Conservation (phyloP, 53 echinoderm and acorn worm species). For the Mesocentrotus franciscanus region DNA sequence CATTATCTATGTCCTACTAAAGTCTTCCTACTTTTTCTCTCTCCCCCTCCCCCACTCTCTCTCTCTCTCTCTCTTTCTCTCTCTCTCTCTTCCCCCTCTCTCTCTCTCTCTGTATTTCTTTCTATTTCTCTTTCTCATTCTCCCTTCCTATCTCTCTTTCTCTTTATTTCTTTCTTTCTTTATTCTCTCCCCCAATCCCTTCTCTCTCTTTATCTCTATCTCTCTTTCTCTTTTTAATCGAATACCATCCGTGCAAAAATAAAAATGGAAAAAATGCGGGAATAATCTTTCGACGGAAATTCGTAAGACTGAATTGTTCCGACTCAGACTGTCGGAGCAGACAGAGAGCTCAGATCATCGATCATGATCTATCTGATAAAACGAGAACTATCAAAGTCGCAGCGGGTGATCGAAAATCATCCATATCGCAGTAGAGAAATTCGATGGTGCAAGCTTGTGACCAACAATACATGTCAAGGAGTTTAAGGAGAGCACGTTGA, state of each 20-base stretch:
- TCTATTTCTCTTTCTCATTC: neutral
- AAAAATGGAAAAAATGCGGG: neutral
- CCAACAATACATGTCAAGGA: too few relatives aligned
- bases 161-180: neutral
- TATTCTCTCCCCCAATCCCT: neutral
- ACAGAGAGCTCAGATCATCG: neutral
- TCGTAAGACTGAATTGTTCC: constrained; percentile 58
- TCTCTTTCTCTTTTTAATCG: neutral
- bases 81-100: neutral
- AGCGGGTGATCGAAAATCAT: neutral
- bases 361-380: constrained; percentile 1
- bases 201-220: neutral
- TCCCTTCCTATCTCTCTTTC: neutral
- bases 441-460: too few relatives aligned
- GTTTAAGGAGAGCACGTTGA: too few relatives aligned
- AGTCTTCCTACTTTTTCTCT: neutral
- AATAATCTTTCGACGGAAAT: constrained; percentile 10
- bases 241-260: neutral
- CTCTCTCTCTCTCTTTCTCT: neutral
- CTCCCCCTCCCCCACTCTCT: neutral
- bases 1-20: neutral
- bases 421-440: neutral
- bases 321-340: neutral
- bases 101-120: neutral
- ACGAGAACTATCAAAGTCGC: neutral